A percentile compares a stretch with the other conserved stretches of the same genome.
These are phyloP conservation scores for Caprella mutica DNA, from an alignment of 2,888 invertebrate species.

Conservation along the genomic window DNA sequence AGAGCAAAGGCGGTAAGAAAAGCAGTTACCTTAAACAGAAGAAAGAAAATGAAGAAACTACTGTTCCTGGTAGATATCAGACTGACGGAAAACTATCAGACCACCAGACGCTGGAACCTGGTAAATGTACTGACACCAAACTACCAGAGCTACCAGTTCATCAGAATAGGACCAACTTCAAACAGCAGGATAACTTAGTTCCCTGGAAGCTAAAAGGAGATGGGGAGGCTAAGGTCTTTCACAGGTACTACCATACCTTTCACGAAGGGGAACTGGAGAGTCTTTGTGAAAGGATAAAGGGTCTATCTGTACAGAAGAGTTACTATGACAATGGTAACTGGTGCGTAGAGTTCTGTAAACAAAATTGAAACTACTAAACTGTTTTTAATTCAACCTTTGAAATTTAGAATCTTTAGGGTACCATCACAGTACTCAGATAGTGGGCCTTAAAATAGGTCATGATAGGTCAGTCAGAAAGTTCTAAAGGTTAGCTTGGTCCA, in stretches of 20 bases:
- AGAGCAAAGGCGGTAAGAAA: conserved; percentile 53
- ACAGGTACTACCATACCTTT: conserved; percentile 90
- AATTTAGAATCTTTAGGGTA: no score
- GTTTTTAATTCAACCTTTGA: no score
- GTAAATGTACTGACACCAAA: neutral
- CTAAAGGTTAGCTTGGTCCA: no score
- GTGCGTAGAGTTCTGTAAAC: conserved; percentile 71
- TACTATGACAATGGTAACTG: conserved; percentile 97
- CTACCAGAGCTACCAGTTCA: conserved; percentile 58
- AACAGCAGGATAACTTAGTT: conserved; percentile 79
- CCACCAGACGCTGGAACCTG: neutral
- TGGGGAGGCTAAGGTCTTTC: conserved; percentile 44
- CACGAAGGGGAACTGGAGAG: conserved; percentile 64
- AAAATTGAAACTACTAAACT: conserved; percentile 39
- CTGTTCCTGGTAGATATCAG: neutral
- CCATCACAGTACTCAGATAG: no score
- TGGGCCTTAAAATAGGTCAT: no score
- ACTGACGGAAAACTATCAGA: neutral
- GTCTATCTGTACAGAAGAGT: conserved; percentile 50
- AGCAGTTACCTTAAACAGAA: conserved; percentile 59
- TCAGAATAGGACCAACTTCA: conserved; percentile 78
- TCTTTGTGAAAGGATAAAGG: conserved; percentile 49
- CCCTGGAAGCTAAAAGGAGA: conserved; percentile 72
- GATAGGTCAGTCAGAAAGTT: no score
- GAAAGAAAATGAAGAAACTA: conserved; percentile 43